These are phyloP conservation scores for Scomber scombrus DNA, from an alignment of 2,113 vertebrate genomes.

Conservation along the genomic window DNA sequence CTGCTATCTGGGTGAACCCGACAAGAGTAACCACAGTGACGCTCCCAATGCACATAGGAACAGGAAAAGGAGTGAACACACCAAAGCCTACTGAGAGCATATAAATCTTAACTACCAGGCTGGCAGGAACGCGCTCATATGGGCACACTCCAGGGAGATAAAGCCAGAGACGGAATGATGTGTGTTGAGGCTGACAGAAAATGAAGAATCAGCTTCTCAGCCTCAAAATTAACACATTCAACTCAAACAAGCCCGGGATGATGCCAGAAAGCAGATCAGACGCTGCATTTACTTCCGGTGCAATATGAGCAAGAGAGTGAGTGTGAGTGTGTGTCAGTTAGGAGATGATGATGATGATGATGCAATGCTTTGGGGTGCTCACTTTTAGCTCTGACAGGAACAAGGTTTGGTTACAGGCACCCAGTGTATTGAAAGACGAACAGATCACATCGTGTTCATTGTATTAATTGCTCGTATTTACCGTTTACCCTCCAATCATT, in stretches of 20 bases:
- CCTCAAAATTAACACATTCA: neutral
- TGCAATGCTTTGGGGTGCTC: conserved; percentile 5
- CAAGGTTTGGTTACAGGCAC: neutral
- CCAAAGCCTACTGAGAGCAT: conserved; percentile 56
- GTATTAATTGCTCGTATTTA: neutral
- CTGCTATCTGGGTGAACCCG: conserved; percentile 59
- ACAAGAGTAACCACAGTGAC: conserved; percentile 73
- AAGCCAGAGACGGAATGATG: neutral
- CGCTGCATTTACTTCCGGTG: neutral
- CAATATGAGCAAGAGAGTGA: neutral
- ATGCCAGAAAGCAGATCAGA: conserved; percentile 1
- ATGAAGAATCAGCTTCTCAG: neutral
- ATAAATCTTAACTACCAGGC: conserved; percentile 66
- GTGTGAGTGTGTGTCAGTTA: neutral
- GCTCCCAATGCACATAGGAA: conserved; percentile 60
- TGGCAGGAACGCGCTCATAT: conserved; percentile 3
- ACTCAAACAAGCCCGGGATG: neutral
- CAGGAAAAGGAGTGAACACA: conserved; percentile 62
- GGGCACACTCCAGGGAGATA: conserved; percentile 15
- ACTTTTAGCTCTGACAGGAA: neutral
- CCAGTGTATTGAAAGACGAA: neutral
- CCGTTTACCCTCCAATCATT: neutral
- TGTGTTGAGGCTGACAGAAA: conserved; percentile 10
- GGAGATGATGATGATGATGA: conserved; percentile 21
- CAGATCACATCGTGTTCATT: neutral